Evolutionary conservation across 2,113 vertebrate genomes (phyloP), one percentile per base, ranked within the genome.

Genomic region (Phalacrocorax carbo): DNA sequence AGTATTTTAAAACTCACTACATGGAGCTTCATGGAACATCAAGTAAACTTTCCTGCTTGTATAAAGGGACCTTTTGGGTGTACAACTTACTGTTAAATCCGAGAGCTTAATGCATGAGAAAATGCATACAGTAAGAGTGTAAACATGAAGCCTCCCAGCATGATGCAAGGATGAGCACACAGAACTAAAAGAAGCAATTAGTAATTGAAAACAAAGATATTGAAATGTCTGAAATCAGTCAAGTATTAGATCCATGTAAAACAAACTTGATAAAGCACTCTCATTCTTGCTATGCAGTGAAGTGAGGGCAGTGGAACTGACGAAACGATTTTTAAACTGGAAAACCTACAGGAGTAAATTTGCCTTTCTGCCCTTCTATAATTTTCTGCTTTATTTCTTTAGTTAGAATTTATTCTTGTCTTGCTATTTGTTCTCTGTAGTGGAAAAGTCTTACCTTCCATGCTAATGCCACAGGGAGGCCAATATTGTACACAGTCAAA

Each of bases 401-500:
- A 51, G 29, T 29, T 8, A 76, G 38, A 81, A 40, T 57, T 11
- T 55, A 69, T 57, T 61, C 30, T 89, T 68, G 26, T 38, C 57
- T 58, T 90, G 20, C 12, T 46, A 15, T 65, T 76, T n/a, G 7
- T 52, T 75, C 13, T 80, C 36, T 32, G 11, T 7, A 2, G 15
- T 44, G 42, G 42, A 75, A 69, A 90, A 76, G 5, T 52, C 32
- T 80, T 75, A 40, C 29, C 6, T 70, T 16, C 62, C 30, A 15
- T 27, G 21, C 34, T 26, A 71, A 60, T 25, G n/a, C 23, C 51
- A 65, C 29, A 71, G 19, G 38, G 38, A 82, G 40, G 38, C 18
- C n/a, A 78, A 42, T 22, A 25, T 0, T 36, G 25, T 26, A 46
- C 36, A 46, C 7, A 51, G 14, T 62, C 0, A 1, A 42, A 55